phyloP scores from a whole-genome alignment of 2,113 vertebrate genomes.

The Tricholaema leucomelas region DNA sequence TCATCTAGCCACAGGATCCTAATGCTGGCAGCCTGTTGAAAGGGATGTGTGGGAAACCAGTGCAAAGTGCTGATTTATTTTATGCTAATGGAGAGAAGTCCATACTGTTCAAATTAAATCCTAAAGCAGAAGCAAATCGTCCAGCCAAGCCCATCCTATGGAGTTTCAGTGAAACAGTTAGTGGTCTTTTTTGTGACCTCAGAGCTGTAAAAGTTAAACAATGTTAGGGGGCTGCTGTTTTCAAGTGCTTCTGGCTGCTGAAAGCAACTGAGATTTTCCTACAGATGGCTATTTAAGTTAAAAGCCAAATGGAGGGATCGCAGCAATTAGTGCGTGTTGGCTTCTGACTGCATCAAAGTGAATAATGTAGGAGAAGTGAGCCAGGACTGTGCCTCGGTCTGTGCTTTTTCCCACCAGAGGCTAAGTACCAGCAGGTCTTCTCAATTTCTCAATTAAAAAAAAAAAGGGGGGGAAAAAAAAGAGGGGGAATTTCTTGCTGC shows the following conservation, averaged over 20 bases:
- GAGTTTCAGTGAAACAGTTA: slow-evolving; percentile 58
- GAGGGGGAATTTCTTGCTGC: not conserved
- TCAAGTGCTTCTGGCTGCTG: slow-evolving; percentile 54
- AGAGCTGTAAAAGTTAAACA: slow-evolving; percentile 57
- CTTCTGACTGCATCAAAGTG: slow-evolving; percentile 34
- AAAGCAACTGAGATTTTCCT: slow-evolving; percentile 38
- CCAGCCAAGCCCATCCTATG: slow-evolving; percentile 40
- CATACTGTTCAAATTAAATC: slow-evolving; percentile 68
- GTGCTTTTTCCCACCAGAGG: slow-evolving; percentile 30
- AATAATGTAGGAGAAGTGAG: slow-evolving; percentile 34
- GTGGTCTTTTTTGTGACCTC: slow-evolving; percentile 51
- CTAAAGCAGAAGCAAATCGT: slow-evolving; percentile 50
- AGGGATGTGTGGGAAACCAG: slow-evolving; percentile 58
- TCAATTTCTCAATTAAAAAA: not conserved
- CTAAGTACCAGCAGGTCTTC: slow-evolving; percentile 10
- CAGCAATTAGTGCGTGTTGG: slow-evolving; percentile 23
- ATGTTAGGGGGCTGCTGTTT: slow-evolving; percentile 39
- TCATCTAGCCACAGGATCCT: slow-evolving; percentile 20
- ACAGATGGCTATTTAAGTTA: slow-evolving; percentile 49
- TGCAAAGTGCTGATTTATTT: slow-evolving; percentile 59
- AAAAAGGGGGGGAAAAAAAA: not conserved
- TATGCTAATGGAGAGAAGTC: slow-evolving; percentile 42
- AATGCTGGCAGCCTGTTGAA: slow-evolving; percentile 40
- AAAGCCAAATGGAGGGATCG: slow-evolving; percentile 50
- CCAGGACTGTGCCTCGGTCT: not conserved